phyloP scores from a whole-genome alignment of 2,888 invertebrate species.

The Drosophila pullipes region DNA sequence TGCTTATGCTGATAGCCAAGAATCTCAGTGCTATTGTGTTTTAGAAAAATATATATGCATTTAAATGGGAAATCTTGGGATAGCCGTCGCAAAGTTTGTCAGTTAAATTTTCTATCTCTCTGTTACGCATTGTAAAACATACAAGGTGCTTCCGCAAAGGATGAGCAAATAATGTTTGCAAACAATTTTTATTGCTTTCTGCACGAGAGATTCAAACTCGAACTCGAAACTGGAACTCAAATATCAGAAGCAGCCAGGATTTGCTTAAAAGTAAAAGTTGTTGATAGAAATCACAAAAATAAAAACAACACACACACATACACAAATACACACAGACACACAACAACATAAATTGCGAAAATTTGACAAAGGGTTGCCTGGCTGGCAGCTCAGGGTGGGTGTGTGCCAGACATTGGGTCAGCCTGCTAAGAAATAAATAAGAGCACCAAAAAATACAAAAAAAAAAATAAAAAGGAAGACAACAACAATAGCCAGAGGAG shows the following conservation, averaged over 20 bases:
- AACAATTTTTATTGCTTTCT: constrained; percentile 81
- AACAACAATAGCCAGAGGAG: constrained; percentile 8
- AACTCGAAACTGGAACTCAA: constrained; percentile 23
- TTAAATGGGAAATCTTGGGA: constrained; percentile 67
- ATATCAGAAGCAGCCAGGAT: constrained; percentile 38
- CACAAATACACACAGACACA: constrained; percentile 10
- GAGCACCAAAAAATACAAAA: background rate
- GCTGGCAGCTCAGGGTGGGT: constrained; percentile 8
- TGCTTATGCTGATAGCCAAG: constrained; percentile 55
- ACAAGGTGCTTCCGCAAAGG: constrained; percentile 76
- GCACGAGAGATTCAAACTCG: constrained; percentile 40
- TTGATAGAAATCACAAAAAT: constrained; percentile 76
- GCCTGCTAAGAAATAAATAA: constrained; percentile 41
- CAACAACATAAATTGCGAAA: constrained; percentile 80
- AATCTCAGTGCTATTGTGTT: constrained; percentile 51
- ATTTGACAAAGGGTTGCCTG: constrained; percentile 73
- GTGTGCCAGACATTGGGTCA: constrained; percentile 61
- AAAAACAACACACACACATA: background rate
- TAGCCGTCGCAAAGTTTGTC: constrained; percentile 44
- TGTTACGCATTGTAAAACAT: constrained; percentile 47
- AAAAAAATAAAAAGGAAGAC: constrained; percentile 7
- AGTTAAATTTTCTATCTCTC: background rate
- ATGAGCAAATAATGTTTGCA: constrained; percentile 78
- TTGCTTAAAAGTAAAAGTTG: constrained; percentile 78
- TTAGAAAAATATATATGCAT: constrained; percentile 50